Percentiles rank a stretch among this genome's conserved stretches.
phyloP scores from a whole-genome alignment of 2,888 invertebrate species.

The Epirrita christyi region DNA sequence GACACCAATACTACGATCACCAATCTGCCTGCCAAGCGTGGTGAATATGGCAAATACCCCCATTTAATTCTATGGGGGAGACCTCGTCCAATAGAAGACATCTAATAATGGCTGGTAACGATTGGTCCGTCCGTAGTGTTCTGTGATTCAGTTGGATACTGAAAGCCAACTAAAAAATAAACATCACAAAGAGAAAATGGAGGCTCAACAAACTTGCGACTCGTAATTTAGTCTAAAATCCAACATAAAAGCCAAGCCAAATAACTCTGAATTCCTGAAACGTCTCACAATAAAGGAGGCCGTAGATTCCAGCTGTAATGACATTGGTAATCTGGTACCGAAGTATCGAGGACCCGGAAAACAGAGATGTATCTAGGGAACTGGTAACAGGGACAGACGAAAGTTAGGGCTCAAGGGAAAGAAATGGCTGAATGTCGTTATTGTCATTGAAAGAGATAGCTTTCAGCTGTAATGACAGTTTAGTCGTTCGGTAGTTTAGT shows the following conservation, averaged over 20 bases:
- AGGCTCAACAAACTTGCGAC: slow-evolving; percentile 3
- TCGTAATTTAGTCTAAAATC: slow-evolving; percentile 12
- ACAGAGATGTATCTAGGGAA: slow-evolving; percentile 6
- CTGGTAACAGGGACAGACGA: neutral
- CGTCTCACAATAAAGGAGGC: slow-evolving; percentile 26
- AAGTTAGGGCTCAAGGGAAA: no score
- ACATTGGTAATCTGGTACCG: slow-evolving; percentile 30
- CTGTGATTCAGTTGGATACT: neutral
- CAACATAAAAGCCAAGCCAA: slow-evolving; percentile 14
- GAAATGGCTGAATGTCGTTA: no score
- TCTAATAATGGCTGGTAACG: no score
- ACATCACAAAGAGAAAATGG: neutral
- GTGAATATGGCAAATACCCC: no score
- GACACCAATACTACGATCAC: no score
- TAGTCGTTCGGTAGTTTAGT: no score
- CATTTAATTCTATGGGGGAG: no score
- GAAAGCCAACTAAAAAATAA: neutral
- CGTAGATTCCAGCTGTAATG: slow-evolving; percentile 31
- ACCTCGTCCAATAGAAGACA: no score
- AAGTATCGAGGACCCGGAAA: slow-evolving; percentile 15
- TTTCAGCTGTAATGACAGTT: no score
- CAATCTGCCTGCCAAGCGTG: no score
- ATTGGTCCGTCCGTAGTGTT: no score
- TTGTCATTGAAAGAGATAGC: no score
- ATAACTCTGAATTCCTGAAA: slow-evolving; percentile 22